Base-by-base conservation (phyloP, 2,113 vertebrate genomes). In the Atractosteus spatula region DNA sequence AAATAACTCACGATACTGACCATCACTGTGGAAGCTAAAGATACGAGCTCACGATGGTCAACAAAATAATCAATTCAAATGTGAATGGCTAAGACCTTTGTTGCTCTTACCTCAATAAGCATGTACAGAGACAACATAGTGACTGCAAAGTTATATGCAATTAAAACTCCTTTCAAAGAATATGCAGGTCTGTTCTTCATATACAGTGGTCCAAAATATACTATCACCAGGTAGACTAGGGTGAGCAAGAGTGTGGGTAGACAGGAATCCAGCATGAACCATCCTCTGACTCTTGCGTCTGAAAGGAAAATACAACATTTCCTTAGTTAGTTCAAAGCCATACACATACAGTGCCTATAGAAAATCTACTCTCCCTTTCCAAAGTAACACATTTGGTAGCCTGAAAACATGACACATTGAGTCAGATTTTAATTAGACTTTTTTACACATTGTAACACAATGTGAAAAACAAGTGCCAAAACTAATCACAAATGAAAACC, bases 261-360 rank as follows among this genome's bases (percentile, higher is more conserved):
- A 79, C 89, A 95, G 47, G 94, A 96, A 77, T 96, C 94, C 89
- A 96, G 74, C 86, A 96, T 81, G 70, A 94, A 80, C 94, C 94
- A 96, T 77, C 94, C 94, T 90, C 92, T 88, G 76, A 95, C 93
- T 70, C 94, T 92, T 69, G 89, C 0, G 82, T 96, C 94, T 96
- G 81, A 12, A 51, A 51, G 8, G 7, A 47, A 68, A 54, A 29
- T 68, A 44, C 17, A 42, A n/a, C 14, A 51, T 55, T 14, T 3
- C 11, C 5, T 14, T 7, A 14, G 12, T 47, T 13, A 3, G 41
- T 10, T 66, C 12, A 12, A 66, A 10, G 8, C 10, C 7, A 7
- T 5, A 65, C 63, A 41, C 8, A 41, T 5, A 65, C 16, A 47
- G 45, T 47, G 6, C 13, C 66, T 68, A 12, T 41, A 68, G 5